Evolutionary conservation across 2,888 invertebrate genomes (phyloP), one percentile per base, ranked within the genome.

Genomic region (Drosophila neotestacea): DNA sequence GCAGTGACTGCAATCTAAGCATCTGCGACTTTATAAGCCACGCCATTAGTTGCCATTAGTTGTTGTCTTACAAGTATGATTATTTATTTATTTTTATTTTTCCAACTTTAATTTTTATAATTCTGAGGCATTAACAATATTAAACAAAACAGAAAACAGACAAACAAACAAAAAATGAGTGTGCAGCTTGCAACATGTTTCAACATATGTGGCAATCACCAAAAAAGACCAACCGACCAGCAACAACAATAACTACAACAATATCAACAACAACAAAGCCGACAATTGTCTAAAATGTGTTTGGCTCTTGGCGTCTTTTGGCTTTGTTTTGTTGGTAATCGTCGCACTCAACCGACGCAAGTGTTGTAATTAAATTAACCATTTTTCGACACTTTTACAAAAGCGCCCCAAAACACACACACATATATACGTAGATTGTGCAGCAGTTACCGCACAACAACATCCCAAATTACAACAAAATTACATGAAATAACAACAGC

Each of bases 311-410:
- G 81, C 72, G 73, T 68, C 68, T 79, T 54, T 70, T 28, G 75
- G 79, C 54, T 60, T 64, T 75, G 84, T 84, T 60, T 64, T 75
- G 84, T 84, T 86, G 86, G 86, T 81, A 86, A 86, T 84, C 84
- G 81, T 84, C 80, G 78, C 84, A 86, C 75, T 84, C 86, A 84
- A 84, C 65, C 84, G 86, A 75, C 81, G 84, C 84, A 77, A 79
- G 73, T 84, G 81, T 86, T 77, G 84, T 84, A 84, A 84, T 84
- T 86, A 86, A 84, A 84, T 84, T 84, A 84, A 84, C 77, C 48
- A 84, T 79, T 86, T 86, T 86, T 84, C 69, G 77, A 82, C 69
- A 79, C 71, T 65, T 71, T 73, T 69, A 81, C 80, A 79, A 85
- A 85, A 77, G 79, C 69, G 66, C 83, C 72, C 79, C 73, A 75